Evolutionary conservation across 2,888 invertebrate species (phyloP).

Genomic region (Cantharis lateralis): DNA sequence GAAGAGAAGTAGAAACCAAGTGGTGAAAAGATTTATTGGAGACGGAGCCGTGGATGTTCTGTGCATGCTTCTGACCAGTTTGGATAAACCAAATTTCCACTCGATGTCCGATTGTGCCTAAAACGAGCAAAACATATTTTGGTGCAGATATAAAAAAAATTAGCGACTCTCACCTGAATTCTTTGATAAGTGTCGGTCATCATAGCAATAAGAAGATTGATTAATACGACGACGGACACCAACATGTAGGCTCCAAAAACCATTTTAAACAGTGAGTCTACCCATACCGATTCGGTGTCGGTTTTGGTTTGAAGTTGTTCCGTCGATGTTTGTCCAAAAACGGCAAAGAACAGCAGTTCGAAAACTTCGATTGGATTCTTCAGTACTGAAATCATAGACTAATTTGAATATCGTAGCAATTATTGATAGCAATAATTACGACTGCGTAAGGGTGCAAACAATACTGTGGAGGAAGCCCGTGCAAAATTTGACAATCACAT

Average conservation of each 20-base stretch:
- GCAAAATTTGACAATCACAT: background rate
- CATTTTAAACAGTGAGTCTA: constrained; percentile 83
- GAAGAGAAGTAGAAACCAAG: constrained; percentile 86
- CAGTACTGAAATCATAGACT: constrained; percentile 70
- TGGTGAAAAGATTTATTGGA: constrained; percentile 96
- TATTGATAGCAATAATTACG: background rate
- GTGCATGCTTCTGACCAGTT: constrained; percentile 98
- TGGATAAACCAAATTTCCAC: constrained; percentile 99
- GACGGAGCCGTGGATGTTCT: constrained; percentile 96
- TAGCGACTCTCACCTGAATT: constrained; percentile 78
- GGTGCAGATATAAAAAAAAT: background rate
- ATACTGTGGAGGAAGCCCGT: background rate
- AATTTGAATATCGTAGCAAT: constrained; percentile 33
- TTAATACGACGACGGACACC: constrained; percentile 97
- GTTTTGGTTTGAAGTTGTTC: constrained; percentile 71
- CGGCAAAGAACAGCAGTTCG: constrained; percentile 97
- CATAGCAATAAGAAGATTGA: constrained; percentile 99
- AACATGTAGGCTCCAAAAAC: constrained; percentile 95
- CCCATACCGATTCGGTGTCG: constrained; percentile 76
- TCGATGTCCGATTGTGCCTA: constrained; percentile 99
- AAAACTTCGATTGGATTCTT: constrained; percentile 91
- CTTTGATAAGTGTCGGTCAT: constrained; percentile 99
- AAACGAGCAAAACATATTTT: constrained; percentile 16
- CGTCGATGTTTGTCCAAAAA: constrained; percentile 92
- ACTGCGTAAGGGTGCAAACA: background rate